phyloP scores from a whole-genome alignment of 1,140 invertebrate species.

The Hycleus phaleratus region DNA sequence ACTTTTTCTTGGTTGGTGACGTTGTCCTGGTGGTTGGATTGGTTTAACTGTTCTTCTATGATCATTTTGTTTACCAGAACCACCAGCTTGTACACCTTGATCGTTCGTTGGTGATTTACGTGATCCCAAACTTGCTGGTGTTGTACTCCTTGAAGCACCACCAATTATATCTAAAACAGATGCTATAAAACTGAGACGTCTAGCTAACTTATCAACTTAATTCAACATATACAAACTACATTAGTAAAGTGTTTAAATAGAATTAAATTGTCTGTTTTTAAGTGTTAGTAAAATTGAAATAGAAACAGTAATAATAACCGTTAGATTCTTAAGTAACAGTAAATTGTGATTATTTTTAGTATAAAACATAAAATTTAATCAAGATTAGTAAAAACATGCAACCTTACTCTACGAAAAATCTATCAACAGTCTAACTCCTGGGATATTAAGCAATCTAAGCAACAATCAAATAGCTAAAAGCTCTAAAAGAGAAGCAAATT shows the following conservation, averaged over 20 bases:
- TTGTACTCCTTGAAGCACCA: constrained; percentile 67
- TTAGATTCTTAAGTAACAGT: too few relatives aligned
- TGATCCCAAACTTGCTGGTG: constrained; percentile 59
- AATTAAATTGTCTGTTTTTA: too few relatives aligned
- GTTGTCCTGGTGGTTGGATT: constrained; percentile 36
- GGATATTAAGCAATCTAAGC: constrained; percentile 2
- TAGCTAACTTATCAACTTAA: constrained; percentile 11
- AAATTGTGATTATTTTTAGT: too few relatives aligned
- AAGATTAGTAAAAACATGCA: background rate
- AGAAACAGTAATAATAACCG: too few relatives aligned
- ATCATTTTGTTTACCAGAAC: constrained; percentile 21
- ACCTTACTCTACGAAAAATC: background rate
- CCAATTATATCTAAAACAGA: constrained; percentile 70
- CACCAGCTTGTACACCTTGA: constrained; percentile 60
- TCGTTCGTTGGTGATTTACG: constrained; percentile 76
- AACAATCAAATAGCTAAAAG: constrained; percentile 12
- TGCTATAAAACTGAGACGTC: constrained; percentile 40
- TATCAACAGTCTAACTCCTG: constrained; percentile 9
- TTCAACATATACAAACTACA: background rate
- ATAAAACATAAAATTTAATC: too few relatives aligned
- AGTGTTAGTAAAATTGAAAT: too few relatives aligned
- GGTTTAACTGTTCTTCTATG: constrained; percentile 35
- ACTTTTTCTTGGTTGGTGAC: constrained; percentile 19
- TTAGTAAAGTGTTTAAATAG: background rate
- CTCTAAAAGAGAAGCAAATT: too few relatives aligned